Evolutionary conservation across 1,140 invertebrate genomes (phyloP).

Genomic region (Asbolus verrucosus): DNA sequence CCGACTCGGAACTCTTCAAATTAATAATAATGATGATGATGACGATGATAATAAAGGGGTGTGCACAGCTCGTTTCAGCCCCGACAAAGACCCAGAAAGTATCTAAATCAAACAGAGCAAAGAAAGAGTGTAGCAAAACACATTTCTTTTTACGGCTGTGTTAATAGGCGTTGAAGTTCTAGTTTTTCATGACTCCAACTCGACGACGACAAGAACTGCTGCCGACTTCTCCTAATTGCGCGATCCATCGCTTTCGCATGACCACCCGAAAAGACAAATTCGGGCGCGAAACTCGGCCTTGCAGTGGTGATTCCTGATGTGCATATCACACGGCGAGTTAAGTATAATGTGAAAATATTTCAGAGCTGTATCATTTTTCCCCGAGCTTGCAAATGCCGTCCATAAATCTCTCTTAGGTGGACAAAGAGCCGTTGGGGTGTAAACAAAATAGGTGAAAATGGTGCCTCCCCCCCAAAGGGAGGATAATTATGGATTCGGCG

Average conservation of each 20-base stretch:
- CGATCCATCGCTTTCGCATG: no score
- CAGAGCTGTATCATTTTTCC: slow-evolving; percentile 12
- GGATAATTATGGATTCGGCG: slow-evolving; percentile 32
- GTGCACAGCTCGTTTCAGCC: not conserved
- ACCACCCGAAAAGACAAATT: no score
- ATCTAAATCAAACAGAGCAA: slow-evolving; percentile 11
- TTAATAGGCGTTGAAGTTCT: not conserved
- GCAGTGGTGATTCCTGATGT: no score
- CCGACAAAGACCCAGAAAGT: not conserved
- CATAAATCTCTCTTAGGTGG: slow-evolving; percentile 33
- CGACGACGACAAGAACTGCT: no score
- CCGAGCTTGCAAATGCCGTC: slow-evolving; percentile 22
- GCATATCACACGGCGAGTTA: not conserved
- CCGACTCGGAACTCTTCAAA: slow-evolving; percentile 7
- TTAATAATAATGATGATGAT: slow-evolving; percentile 18
- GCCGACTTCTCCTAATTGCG: no score
- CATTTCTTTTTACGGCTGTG: not conserved
- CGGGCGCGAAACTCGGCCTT: no score
- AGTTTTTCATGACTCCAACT: not conserved
- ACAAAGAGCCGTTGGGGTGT: slow-evolving; percentile 31
- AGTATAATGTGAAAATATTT: slow-evolving; percentile 35
- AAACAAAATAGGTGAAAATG: slow-evolving; percentile 38
- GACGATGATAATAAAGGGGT: not conserved
- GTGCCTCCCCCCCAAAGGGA: not conserved
- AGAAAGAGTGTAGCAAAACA: not conserved